Conservation (phyloP, 1,140 invertebrate genomes). For the Sycobia sp. region DNA sequence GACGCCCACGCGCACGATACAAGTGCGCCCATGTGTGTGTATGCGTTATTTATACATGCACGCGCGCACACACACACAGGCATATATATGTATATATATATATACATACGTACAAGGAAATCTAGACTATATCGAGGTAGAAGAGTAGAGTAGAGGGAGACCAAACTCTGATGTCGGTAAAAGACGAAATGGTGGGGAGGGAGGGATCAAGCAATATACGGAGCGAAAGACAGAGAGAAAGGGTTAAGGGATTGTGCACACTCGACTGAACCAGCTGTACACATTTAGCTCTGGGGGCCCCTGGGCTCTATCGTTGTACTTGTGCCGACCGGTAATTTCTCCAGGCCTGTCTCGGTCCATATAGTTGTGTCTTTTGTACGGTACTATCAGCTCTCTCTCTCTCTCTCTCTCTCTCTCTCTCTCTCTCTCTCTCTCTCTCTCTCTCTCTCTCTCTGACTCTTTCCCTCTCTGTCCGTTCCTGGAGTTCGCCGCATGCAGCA, state of each 20-base stretch:
- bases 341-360: neutral
- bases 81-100: constrained; percentile 3
- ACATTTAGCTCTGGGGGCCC: constrained; percentile 20
- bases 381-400: no score
- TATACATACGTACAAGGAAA: neutral
- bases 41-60: no score
- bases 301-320: neutral
- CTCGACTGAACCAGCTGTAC: constrained; percentile 27
- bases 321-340: neutral
- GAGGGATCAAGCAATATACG: neutral
- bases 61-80: neutral
- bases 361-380: no score
- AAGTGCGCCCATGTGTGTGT: neutral
- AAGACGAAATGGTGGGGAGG: neutral
- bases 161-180: neutral
- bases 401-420: no score
- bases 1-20: neutral
- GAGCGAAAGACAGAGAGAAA: neutral
- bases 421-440: no score
- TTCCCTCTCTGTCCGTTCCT: no score
- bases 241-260: constrained; percentile 8
- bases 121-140: no score
- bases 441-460: no score
- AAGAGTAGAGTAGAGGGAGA: neutral
- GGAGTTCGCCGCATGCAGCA: neutral